Percentiles rank a stretch among this genome's conserved stretches.
Conservation (phyloP, 2,888 invertebrate genomes). For the Corbicula japonica region DNA sequence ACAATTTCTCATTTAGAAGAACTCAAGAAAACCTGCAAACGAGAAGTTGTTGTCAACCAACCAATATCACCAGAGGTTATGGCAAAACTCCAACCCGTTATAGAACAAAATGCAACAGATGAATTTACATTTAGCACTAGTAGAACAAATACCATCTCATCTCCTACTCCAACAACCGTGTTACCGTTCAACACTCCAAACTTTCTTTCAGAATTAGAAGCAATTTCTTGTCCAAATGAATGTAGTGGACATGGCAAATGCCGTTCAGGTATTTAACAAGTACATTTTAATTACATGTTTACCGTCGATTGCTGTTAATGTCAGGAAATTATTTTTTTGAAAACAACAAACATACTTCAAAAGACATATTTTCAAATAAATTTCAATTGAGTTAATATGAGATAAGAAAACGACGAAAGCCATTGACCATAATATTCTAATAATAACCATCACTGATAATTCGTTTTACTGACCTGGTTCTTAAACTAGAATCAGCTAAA, state of each 20-base stretch:
- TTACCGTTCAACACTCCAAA: conserved; percentile 3
- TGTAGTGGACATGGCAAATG: conserved; percentile 16
- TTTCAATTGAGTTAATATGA: too few relatives aligned
- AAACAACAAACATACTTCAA: too few relatives aligned
- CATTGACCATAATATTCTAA: too few relatives aligned
- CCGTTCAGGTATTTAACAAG: conserved; percentile 7
- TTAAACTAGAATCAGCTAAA: too few relatives aligned
- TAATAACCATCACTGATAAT: too few relatives aligned
- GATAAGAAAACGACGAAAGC: too few relatives aligned
- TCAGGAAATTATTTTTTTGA: too few relatives aligned
- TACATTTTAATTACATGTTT: too few relatives aligned
- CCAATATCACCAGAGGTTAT: conserved; percentile 12
- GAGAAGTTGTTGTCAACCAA: conserved; percentile 14
- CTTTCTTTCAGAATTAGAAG: conserved; percentile 2
- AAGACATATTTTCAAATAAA: too few relatives aligned
- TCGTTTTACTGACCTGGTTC: too few relatives aligned
- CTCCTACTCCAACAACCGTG: background rate
- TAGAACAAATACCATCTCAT: background rate
- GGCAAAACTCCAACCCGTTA: background rate
- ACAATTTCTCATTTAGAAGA: conserved; percentile 1
- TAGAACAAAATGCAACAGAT: background rate
- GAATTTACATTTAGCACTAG: background rate
- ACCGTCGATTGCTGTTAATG: too few relatives aligned
- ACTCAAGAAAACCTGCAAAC: conserved; percentile 1
- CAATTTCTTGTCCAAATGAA: conserved; percentile 16